These are phyloP conservation scores for Rhyacichthys aspro DNA, from an alignment of 2,797 vertebrate species.

Conservation along the genomic window DNA sequence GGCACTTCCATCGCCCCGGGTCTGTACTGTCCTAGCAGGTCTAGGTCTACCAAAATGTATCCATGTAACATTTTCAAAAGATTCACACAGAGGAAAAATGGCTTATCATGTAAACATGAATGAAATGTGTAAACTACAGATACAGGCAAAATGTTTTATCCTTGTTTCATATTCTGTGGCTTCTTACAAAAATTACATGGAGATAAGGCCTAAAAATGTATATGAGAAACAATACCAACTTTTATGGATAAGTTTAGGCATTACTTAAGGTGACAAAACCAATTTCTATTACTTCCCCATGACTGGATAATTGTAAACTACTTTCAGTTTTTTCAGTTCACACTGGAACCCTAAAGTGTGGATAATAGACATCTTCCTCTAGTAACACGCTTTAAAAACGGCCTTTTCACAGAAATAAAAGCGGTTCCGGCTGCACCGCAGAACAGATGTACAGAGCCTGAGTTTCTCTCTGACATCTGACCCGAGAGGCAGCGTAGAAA, in stretches of 20 bases:
- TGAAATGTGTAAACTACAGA: neutral
- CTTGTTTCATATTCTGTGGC: neutral
- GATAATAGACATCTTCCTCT: constrained; percentile 21
- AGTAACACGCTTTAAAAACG: neutral
- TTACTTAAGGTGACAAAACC: no score
- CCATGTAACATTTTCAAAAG: neutral
- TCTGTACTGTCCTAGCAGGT: constrained; percentile 9
- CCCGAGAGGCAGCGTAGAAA: constrained; percentile 7
- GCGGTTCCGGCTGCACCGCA: constrained; percentile 3
- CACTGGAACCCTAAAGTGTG: neutral
- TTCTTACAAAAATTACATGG: neutral
- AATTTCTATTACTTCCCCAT: no score
- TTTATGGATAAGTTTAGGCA: no score
- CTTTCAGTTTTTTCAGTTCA: neutral
- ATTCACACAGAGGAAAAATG: neutral
- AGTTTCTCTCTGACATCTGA: constrained; percentile 30
- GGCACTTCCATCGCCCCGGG: constrained; percentile 4
- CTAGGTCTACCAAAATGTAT: neutral
- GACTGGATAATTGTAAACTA: neutral
- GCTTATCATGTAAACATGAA: no score
- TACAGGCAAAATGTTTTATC: neutral
- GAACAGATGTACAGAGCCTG: constrained; percentile 10
- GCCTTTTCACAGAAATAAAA: constrained; percentile 8
- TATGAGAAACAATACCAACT: no score
- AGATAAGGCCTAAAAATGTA: no score